Evolutionary conservation across 2,797 vertebrate genomes (phyloP).

Genomic region (Rhinatrema bivittatum): DNA sequence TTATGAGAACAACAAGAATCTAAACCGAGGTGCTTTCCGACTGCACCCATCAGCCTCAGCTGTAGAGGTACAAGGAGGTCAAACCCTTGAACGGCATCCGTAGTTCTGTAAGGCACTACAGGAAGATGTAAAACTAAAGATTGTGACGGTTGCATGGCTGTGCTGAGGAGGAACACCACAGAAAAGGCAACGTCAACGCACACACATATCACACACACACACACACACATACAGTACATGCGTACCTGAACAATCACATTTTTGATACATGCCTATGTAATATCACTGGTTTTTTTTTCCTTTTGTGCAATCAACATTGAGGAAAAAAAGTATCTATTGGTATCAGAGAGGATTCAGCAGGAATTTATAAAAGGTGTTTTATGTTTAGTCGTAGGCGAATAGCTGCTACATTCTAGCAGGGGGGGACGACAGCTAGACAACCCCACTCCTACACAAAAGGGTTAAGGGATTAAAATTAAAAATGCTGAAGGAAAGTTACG

Average conservation of each 20-base stretch:
- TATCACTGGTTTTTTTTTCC: slow-evolving; percentile 61
- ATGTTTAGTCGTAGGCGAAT: no score
- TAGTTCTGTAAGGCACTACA: slow-evolving; percentile 98
- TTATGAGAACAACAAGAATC: no score
- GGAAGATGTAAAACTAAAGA: slow-evolving; percentile 81
- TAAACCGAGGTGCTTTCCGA: no score
- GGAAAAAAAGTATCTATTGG: slow-evolving; percentile 77
- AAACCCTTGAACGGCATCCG: slow-evolving; percentile 71
- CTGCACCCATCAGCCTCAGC: slow-evolving; percentile 64
- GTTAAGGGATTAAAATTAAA: slow-evolving; percentile 41
- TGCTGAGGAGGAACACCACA: slow-evolving; percentile 59
- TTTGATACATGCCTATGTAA: slow-evolving; percentile 86
- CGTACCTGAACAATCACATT: slow-evolving; percentile 78
- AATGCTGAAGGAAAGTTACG: slow-evolving; percentile 48
- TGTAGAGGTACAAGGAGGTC: slow-evolving; percentile 3
- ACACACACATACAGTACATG: slow-evolving; percentile 9
- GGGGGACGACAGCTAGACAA: slow-evolving; percentile 57
- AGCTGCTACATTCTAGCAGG: slow-evolving; percentile 84
- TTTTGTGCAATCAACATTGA: slow-evolving; percentile 88
- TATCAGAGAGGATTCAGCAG: slow-evolving; percentile 67
- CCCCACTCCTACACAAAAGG: slow-evolving; percentile 42
- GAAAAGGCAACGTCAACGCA: slow-evolving; percentile 65
- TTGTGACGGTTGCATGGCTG: slow-evolving; percentile 59
- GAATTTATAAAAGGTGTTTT: slow-evolving; percentile 55
- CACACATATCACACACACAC: slow-evolving; percentile 3